Conservation (phyloP, 1,140 invertebrate genomes). For the Euwallacea fornicatus region DNA sequence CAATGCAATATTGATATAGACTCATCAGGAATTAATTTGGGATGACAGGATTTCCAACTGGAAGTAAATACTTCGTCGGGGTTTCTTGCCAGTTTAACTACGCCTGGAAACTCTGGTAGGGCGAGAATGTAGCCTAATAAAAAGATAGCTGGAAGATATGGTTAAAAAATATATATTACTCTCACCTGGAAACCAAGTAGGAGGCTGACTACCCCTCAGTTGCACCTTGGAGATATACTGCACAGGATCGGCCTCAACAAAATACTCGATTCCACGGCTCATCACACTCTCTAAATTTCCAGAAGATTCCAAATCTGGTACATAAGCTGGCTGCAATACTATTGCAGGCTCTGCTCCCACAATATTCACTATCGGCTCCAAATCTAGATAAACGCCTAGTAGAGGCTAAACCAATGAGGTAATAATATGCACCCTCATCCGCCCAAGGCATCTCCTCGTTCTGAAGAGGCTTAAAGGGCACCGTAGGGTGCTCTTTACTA, state of each 20-base stretch:
- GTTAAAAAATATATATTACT: neutral
- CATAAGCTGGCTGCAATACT: constrained; percentile 33
- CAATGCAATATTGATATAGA: constrained; percentile 37
- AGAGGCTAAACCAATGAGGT: too few species aligned
- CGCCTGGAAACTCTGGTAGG: constrained; percentile 45
- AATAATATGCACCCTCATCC: constrained; percentile 32
- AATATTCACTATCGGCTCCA: constrained; percentile 38
- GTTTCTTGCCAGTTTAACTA: constrained; percentile 42
- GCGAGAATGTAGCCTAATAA: constrained; percentile 47
- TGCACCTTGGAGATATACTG: constrained; percentile 48
- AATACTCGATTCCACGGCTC: constrained; percentile 46
- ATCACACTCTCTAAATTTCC: constrained; percentile 39
- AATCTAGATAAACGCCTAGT: constrained; percentile 5
- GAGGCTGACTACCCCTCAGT: constrained; percentile 46
- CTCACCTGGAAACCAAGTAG: constrained; percentile 50
- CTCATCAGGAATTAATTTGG: constrained; percentile 48
- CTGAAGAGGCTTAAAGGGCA: constrained; percentile 36
- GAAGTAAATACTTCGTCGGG: constrained; percentile 46
- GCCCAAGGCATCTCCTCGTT: constrained; percentile 44
- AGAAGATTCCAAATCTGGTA: constrained; percentile 37
- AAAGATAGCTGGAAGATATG: neutral
- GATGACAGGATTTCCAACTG: constrained; percentile 49
- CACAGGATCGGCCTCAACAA: constrained; percentile 41
- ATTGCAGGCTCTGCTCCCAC: constrained; percentile 46
- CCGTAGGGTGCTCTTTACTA: constrained; percentile 9